Evolutionary conservation across 2,888 invertebrate species (phyloP), one percentile per base, ranked within the genome.

Genomic region (Tetranychus piercei): DNA sequence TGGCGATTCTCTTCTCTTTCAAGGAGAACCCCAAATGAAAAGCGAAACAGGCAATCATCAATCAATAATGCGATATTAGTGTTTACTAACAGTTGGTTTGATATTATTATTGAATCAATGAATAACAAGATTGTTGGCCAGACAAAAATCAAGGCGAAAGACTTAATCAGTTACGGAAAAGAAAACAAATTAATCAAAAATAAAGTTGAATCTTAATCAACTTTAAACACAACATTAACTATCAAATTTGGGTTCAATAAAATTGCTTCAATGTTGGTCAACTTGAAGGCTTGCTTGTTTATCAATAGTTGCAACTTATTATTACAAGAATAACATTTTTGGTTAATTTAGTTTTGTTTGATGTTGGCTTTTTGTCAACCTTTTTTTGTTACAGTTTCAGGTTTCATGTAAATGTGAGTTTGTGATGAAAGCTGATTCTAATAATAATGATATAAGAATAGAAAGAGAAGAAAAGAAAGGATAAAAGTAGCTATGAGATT

Each of bases 381-480:
- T 74, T 70, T 74, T 73, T 70, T 55, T 15, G 15, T 55, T 71
- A 71, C 77, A 55, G 9, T 55, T 15, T 55, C 55, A 55, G 15
- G 55, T 55, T 55, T 55, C 55, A 15, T 15, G 55, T 55, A 55
- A 55, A 55, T 55, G 15, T 15, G 15, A 55, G 80, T 81, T 55
- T 15, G 11, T 55, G 55, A 15, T 55, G 55, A 55, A 34, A 34
- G 34, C 34, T 55, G 55, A 55, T 55, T 9, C 9, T 55, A 15
- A 55, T 55, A 15, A 55, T 55, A 15, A 55, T 55, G 55, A 55
- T 55, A 15, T 2, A 15, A 55, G 55, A 15, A 15, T 55, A 2
- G 55, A 55, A 55, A 55, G 9, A 2, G 11, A 55, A 15, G 55
- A 15, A 15, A 34, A 34, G 34, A 55, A 55, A 55, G 15, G 55